Conservation (phyloP, 2,888 invertebrate species). For the Platycheirus albimanus region DNA sequence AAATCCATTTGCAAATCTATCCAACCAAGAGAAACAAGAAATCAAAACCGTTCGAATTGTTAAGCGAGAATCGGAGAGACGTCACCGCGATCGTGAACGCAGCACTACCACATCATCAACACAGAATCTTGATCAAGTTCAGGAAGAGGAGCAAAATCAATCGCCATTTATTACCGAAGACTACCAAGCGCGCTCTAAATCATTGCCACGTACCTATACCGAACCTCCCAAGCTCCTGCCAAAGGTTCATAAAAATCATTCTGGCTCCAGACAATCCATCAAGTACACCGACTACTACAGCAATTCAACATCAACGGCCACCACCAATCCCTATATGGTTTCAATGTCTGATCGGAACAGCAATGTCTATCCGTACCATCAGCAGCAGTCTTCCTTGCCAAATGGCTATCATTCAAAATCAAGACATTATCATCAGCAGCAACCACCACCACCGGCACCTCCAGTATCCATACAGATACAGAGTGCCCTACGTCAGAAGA, state of each 20-base stretch:
- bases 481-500: constrained; percentile 80
- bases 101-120: constrained; percentile 81
- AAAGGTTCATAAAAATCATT: constrained; percentile 75
- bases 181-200: constrained; percentile 83
- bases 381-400: constrained; percentile 76
- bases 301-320: constrained; percentile 53
- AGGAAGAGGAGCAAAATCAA: constrained; percentile 80
- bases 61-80: constrained; percentile 93
- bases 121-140: constrained; percentile 82
- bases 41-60: constrained; percentile 97
- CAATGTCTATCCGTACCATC: constrained; percentile 78
- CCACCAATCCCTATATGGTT: constrained; percentile 73
- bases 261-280: constrained; percentile 74
- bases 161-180: constrained; percentile 61
- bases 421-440: constrained; percentile 70
- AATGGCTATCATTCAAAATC: constrained; percentile 76
- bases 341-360: constrained; percentile 80
- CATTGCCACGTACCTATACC: constrained; percentile 83
- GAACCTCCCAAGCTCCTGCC: constrained; percentile 77
- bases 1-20: constrained; percentile 84
- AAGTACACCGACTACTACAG: constrained; percentile 76
- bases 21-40: constrained; percentile 91
- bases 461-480: constrained; percentile 60
- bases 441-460: constrained; percentile 55
- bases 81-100: constrained; percentile 91